Percentiles rank a stretch among this genome's conserved stretches.
Conservation (phyloP, 2,888 invertebrate genomes). For the Pemphredon lugubris region DNA sequence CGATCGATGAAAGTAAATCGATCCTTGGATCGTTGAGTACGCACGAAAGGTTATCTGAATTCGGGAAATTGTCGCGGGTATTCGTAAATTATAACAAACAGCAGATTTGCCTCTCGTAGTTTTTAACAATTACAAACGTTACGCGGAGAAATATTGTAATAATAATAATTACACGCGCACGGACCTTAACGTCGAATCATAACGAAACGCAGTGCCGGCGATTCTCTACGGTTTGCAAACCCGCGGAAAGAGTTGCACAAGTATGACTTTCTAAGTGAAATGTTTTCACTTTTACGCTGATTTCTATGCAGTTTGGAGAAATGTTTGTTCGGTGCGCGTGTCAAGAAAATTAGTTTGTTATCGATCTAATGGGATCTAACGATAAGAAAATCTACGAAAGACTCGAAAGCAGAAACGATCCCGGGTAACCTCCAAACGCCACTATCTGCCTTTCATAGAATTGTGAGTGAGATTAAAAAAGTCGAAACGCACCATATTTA, state of each 20-base stretch:
- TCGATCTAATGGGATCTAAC: no score
- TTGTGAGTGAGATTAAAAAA: no score
- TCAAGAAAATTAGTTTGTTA: slow-evolving; percentile 22
- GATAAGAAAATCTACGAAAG: slow-evolving; percentile 1
- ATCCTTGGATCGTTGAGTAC: no score
- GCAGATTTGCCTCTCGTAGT: no score
- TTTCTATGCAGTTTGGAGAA: slow-evolving; percentile 55
- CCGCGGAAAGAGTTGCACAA: slow-evolving; percentile 47
- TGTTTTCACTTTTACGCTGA: slow-evolving; percentile 62
- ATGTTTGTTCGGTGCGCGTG: slow-evolving; percentile 21
- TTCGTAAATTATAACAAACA: no score
- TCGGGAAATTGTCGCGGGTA: no score
- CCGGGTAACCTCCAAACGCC: no score
- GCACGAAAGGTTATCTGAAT: no score
- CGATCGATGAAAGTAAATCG: no score
- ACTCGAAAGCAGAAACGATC: no score
- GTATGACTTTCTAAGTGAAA: slow-evolving; percentile 64
- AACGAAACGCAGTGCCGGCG: slow-evolving; percentile 20
- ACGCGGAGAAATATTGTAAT: neutral
- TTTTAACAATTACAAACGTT: neutral
- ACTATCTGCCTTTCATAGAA: no score
- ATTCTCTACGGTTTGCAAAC: slow-evolving; percentile 31
- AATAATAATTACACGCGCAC: slow-evolving; percentile 14
- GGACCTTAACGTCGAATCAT: slow-evolving; percentile 13
- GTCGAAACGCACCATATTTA: no score